Conservation (phyloP, 2,888 invertebrate species). For the Xestia c-nigrum region DNA sequence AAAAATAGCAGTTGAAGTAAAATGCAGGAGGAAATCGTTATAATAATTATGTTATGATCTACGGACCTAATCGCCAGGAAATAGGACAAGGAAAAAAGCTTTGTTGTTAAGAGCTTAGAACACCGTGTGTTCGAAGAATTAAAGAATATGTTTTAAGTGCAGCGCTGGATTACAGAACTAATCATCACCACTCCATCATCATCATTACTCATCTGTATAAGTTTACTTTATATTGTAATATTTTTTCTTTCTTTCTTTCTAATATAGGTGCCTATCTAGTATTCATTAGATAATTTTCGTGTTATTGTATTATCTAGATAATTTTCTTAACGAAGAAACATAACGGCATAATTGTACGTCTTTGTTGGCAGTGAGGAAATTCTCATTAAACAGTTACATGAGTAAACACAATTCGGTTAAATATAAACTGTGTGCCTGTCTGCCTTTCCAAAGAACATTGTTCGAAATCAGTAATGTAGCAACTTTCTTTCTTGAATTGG, state of each 20-base stretch:
- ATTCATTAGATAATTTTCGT: no score
- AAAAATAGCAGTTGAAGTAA: not conserved
- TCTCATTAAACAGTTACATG: conserved; percentile 22
- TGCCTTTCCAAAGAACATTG: not conserved
- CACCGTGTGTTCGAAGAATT: not conserved
- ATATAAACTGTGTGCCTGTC: not conserved
- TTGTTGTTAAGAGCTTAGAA: not conserved
- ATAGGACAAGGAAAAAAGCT: conserved; percentile 11
- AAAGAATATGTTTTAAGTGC: not conserved
- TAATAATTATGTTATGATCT: not conserved
- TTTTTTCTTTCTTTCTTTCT: no score
- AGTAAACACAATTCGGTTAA: conserved; percentile 26
- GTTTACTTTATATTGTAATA: no score
- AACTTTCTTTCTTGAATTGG: not conserved
- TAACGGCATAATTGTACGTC: conserved; percentile 34
- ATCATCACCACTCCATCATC: no score
- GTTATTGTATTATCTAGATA: not conserved
- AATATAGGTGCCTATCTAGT: not conserved
- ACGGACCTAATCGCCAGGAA: conserved; percentile 8
- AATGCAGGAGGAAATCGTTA: not conserved
- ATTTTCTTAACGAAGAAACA: conserved; percentile 27
- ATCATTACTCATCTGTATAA: no score
- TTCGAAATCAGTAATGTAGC: not conserved
- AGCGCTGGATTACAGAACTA: not conserved
- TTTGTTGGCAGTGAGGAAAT: conserved; percentile 26